Evolutionary conservation across 2,797 vertebrate species (phyloP).

Genomic region (Tadarida brasiliensis): DNA sequence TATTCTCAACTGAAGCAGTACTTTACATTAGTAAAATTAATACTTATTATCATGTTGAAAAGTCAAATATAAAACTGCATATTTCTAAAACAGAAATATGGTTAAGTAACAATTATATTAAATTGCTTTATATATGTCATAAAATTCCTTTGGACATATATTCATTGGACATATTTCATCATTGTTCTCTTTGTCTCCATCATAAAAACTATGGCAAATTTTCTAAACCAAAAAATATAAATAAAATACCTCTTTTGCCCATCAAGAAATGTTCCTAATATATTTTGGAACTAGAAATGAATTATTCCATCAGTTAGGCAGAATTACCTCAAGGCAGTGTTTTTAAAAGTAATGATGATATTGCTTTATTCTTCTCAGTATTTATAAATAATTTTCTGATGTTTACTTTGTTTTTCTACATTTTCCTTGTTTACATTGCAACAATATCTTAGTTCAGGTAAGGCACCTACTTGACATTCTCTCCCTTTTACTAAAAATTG

Average conservation of each 20-base stretch:
- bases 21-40: constrained; percentile 16
- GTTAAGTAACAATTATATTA: constrained; percentile 24
- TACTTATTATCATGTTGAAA: not conserved
- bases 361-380: not conserved
- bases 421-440: not conserved
- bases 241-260: not conserved
- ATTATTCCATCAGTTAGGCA: not conserved
- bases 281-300: not conserved
- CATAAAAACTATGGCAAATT: not conserved
- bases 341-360: not conserved
- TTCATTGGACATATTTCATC: not conserved
- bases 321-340: not conserved
- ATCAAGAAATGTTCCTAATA: not conserved
- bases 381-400: not conserved
- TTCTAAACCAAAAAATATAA: not conserved
- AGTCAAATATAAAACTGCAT: not conserved
- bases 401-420: not conserved
- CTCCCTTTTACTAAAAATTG: not conserved
- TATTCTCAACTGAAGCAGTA: not conserved
- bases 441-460: not conserved
- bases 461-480: not conserved
- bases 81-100: not conserved
- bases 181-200: not conserved
- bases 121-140: not conserved
- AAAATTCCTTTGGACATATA: not conserved